Evolutionary conservation across 2,888 invertebrate species (phyloP), one percentile per base, ranked within the genome.

Genomic region (Tigriopus californicus): DNA sequence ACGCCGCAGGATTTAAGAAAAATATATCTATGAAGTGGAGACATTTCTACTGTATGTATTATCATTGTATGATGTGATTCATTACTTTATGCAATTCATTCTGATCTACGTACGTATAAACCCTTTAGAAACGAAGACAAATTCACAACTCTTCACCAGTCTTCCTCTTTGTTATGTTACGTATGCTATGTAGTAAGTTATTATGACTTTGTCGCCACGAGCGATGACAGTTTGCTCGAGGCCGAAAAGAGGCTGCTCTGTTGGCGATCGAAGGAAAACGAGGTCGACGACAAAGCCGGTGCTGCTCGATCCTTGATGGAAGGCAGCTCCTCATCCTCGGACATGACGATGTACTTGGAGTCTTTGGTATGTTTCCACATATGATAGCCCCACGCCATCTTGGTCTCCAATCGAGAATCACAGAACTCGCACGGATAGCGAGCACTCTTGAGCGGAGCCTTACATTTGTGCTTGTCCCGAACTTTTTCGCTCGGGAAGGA

Each of bases 21-120:
- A 67, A 89, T 92, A 70, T 91, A 86, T 71, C 83, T 91, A 80
- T 91, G 77, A 80, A 60, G n/a, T n/a, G n/a, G n/a, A n/a, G n/a
- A n/a, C n/a, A n/a, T n/a, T n/a, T n/a, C n/a, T n/a, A n/a, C n/a
- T n/a, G n/a, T n/a, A n/a, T n/a, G n/a, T n/a, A n/a, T 66, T 51
- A 20, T 20, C 1, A 22, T 18, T 53, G 12, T 46, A 15, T 18
- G 8, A 8, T 20, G 20, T 46, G 3, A 20, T 46, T 46, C 46
- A 15, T 18, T 46, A 5, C 20, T 5, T 18, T 20, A 46, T 46
- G 46, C 8, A 33, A 33, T n/a, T n/a, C 33, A 33, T 5, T 33
- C 8, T 33, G 8, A 33, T 5, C 33, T 33, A 5, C n/a, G n/a
- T n/a, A n/a, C n/a, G n/a, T n/a, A n/a, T 33, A 8, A 33, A 33